Percentiles rank a stretch among this genome's conserved stretches.
Evolutionary conservation across 2,797 vertebrate genomes (phyloP).

Genomic region (Takifugu rubripes): DNA sequence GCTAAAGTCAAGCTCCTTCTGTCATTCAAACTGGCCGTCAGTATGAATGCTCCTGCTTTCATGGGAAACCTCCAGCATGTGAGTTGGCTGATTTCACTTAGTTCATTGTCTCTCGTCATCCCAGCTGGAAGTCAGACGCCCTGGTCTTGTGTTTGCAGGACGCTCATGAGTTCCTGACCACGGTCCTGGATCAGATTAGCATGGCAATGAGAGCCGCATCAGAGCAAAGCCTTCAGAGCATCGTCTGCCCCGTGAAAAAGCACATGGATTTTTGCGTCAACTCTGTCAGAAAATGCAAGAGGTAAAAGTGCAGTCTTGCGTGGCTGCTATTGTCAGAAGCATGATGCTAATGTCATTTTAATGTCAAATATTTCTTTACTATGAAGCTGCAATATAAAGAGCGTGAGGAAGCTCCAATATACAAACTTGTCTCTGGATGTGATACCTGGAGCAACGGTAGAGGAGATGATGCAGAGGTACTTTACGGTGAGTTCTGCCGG

Average conservation of each 20-base stretch:
- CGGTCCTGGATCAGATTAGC: background rate
- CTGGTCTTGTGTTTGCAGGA: too few relatives aligned
- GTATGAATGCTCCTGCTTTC: background rate
- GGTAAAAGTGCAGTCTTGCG: background rate
- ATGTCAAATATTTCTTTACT: background rate
- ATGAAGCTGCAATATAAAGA: background rate
- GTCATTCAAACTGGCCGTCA: background rate
- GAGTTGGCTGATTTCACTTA: background rate
- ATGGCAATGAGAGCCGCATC: background rate
- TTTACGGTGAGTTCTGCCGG: background rate
- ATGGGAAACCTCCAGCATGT: background rate
- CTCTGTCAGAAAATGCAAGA: background rate
- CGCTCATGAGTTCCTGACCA: too few relatives aligned
- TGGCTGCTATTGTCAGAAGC: too few relatives aligned
- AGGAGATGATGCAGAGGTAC: background rate
- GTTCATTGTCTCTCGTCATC: too few relatives aligned
- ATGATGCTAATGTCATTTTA: background rate
- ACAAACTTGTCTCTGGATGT: background rate
- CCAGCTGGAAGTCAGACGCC: too few relatives aligned
- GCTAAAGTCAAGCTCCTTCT: background rate
- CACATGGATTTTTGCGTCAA: background rate
- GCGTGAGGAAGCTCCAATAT: background rate
- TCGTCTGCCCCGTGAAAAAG: background rate
- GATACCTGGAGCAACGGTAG: background rate
- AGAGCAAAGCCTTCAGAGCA: background rate